Evolutionary conservation across 2,888 invertebrate genomes (phyloP), one percentile per base, ranked within the genome.

Genomic region (Hemicrepidius hirtus): DNA sequence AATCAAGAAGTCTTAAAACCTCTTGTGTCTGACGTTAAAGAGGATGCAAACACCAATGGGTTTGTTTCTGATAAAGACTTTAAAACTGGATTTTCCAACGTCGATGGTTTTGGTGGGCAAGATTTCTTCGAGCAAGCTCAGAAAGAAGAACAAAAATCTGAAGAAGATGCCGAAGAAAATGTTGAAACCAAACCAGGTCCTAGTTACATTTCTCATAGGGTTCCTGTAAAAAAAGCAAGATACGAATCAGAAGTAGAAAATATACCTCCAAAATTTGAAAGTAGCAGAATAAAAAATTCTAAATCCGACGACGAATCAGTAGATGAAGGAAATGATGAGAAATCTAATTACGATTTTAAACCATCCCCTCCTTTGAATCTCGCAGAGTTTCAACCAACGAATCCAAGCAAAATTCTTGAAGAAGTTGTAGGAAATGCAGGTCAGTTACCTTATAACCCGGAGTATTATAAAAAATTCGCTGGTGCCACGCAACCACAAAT

Each of bases 121-220:
- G 87, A 87, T 77, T 88, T 85, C 74, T 84, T 85, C 55, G 84
- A 85, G 49, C 80, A 83, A 72, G 78, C 84, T 0, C 82, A 84
- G 70, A 80, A 80, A 49, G 72, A 79, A 35, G 57, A 69, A 40
- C 60, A 78, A 55, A 63, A 78, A 46, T 53, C 44, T 1, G 69
- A 77, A 53, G 78, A 76, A 21, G 76, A 78, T 55, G 75, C 77
- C 18, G 44, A 65, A 10, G 74, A 79, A 5, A 76, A 78, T 7
- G 77, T 77, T 16, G 79, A 76, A 53, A 55, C 80, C 7, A 77
- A 76, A 60, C 82, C 84, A 3, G 84, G 83, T 18, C 84, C 85
- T 0, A 80, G 77, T 73, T 85, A 85, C 64, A 78, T 83, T 24
- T 82, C 84, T 12, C 83, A 84, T 63, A 80, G 83, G 74, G 67